Percentiles rank a stretch among this genome's conserved stretches.
Conservation (phyloP, 2,888 invertebrate species). For the Monoplex corrugatus region DNA sequence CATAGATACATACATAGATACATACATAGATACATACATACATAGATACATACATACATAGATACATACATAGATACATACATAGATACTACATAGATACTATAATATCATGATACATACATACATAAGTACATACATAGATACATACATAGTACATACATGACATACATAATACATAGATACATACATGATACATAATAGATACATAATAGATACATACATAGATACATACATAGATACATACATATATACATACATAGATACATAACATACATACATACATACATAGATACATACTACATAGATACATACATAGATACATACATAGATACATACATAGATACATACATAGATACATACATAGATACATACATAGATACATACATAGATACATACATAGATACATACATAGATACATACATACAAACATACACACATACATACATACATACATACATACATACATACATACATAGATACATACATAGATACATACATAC, state of each 20-base stretch:
- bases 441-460: background rate
- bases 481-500: background rate
- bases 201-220: conserved; percentile 57
- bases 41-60: background rate
- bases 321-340: background rate
- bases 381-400: background rate
- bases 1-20: background rate
- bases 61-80: conserved; percentile 3
- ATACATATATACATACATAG: too few species aligned
- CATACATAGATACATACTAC: background rate
- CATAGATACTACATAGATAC: background rate
- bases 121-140: background rate
- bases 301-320: background rate
- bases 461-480: background rate
- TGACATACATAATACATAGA: background rate
- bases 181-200: background rate
- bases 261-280: background rate
- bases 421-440: background rate
- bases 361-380: background rate
- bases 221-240: background rate
- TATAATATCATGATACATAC: background rate
- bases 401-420: background rate
- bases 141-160: conserved; percentile 54
- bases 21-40: background rate
- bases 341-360: background rate